These are phyloP conservation scores for Littorina saxatilis DNA, from an alignment of 1,140 invertebrate species.

Conservation along the genomic window DNA sequence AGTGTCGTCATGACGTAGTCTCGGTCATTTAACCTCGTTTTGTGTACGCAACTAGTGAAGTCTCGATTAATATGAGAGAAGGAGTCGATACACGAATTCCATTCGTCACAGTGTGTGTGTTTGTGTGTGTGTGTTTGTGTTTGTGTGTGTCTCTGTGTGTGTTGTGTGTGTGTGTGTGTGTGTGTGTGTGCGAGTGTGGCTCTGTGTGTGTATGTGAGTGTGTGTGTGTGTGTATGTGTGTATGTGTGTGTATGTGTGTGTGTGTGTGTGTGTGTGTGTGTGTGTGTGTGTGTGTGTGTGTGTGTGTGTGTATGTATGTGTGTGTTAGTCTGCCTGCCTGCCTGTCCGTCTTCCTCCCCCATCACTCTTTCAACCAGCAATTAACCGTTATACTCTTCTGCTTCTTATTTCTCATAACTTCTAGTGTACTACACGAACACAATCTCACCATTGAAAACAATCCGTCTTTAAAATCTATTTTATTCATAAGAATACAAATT, in stretches of 20 bases:
- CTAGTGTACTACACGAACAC: not conserved
- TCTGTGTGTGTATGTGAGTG: not conserved
- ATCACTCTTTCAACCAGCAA: too few species aligned
- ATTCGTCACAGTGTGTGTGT: too few species aligned
- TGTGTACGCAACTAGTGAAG: too few species aligned
- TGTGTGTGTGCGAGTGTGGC: too few species aligned
- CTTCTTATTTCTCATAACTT: not conserved
- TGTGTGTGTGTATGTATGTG: not conserved
- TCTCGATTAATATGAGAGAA: too few species aligned
- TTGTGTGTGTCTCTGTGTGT: too few species aligned
- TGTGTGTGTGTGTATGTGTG: not conserved
- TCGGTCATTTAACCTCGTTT: too few species aligned
- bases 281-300: not conserved
- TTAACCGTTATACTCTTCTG: not conserved
- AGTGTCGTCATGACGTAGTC: too few species aligned
- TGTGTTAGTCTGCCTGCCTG: not conserved
- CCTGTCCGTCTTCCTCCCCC: not conserved
- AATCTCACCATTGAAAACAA: not conserved
- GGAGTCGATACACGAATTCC: too few species aligned
- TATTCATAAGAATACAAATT: not conserved
- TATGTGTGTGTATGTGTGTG: not conserved
- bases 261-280: not conserved
- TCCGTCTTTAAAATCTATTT: too few species aligned
- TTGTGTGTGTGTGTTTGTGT: too few species aligned
- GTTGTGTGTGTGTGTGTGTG: too few species aligned